Conservation (phyloP, 2,888 invertebrate genomes). For the Aleiodes leptofemur region DNA sequence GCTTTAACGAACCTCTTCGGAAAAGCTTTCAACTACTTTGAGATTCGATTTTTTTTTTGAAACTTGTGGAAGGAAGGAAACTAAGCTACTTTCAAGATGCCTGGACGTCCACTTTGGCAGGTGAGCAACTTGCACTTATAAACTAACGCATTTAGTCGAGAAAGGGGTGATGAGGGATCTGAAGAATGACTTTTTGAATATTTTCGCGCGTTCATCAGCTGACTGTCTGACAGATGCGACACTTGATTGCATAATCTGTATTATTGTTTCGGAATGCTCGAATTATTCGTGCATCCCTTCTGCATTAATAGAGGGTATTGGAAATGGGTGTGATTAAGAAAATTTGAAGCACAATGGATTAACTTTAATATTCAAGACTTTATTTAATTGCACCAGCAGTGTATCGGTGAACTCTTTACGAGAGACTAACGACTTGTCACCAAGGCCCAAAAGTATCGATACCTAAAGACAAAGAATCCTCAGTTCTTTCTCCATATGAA, state of each 20-base stretch:
- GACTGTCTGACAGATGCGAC: slow-evolving; percentile 51
- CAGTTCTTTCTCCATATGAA: too few relatives aligned
- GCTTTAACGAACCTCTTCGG: slow-evolving; percentile 57
- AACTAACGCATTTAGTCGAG: not conserved
- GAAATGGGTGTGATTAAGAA: too few relatives aligned
- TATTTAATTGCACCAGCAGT: too few relatives aligned
- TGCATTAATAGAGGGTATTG: too few relatives aligned
- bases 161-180: not conserved
- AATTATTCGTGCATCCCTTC: not conserved
- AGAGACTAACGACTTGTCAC: too few relatives aligned
- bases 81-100: slow-evolving; percentile 76
- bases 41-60: slow-evolving; percentile 28
- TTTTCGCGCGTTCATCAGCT: slow-evolving; percentile 46
- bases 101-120: slow-evolving; percentile 88
- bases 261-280: slow-evolving; percentile 30
- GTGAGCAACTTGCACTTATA: slow-evolving; percentile 73
- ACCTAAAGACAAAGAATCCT: too few relatives aligned
- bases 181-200: not conserved
- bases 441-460: too few relatives aligned
- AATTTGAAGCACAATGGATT: too few relatives aligned
- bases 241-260: slow-evolving; percentile 55
- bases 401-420: too few relatives aligned
- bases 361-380: too few relatives aligned
- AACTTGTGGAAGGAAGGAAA: slow-evolving; percentile 18
- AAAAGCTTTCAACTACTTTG: slow-evolving; percentile 33